These are phyloP conservation scores for Lerema accius DNA, from an alignment of 1,140 invertebrate genomes.

Conservation along the genomic window DNA sequence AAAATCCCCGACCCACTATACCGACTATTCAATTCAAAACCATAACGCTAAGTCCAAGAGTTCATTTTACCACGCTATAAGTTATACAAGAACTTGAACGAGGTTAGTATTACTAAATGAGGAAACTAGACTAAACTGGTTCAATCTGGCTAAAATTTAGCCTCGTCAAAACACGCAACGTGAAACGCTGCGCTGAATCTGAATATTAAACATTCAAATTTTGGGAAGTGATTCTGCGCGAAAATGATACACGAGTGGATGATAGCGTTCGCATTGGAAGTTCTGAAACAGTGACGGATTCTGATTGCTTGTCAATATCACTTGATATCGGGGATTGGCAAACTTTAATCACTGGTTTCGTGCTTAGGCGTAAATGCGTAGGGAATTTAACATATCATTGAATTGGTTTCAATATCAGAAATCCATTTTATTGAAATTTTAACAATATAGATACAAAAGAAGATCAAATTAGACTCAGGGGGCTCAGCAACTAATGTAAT, in stretches of 20 bases:
- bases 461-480: too few species aligned
- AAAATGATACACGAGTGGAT: constrained; percentile 2
- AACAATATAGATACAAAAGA: too few species aligned
- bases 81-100: constrained; percentile 16
- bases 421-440: too few species aligned
- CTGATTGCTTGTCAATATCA: constrained; percentile 31
- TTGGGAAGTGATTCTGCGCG: constrained; percentile 3
- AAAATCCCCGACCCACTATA: constrained; percentile 19
- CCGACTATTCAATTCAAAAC: constrained; percentile 6
- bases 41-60: constrained; percentile 16
- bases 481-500: too few species aligned
- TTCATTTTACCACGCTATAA: constrained; percentile 6
- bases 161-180: constrained; percentile 18
- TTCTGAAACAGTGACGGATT: constrained; percentile 20
- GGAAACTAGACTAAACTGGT: constrained; percentile 28
- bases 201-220: constrained; percentile 27
- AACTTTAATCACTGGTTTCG: constrained; percentile 12
- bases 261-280: constrained; percentile 1
- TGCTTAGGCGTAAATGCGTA: neutral
- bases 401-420: too few species aligned
- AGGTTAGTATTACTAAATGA: constrained; percentile 29
- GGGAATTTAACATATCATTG: neutral
- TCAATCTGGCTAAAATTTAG: constrained; percentile 29
- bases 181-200: constrained; percentile 7
- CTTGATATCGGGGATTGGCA: constrained; percentile 10